Conservation (phyloP, 2,113 vertebrate species). For the Macquaria ambigua region DNA sequence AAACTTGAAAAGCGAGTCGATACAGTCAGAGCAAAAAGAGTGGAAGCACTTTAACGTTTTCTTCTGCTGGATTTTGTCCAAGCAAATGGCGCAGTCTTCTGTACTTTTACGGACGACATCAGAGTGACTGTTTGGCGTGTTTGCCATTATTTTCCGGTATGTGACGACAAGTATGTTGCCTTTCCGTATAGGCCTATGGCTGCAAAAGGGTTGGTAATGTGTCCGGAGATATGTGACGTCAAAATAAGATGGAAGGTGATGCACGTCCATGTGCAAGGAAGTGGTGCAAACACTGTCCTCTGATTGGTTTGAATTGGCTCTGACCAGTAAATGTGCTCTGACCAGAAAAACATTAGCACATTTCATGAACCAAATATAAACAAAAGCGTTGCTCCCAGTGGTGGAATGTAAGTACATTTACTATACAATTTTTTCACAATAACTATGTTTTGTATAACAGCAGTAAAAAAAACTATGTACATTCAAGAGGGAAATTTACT, state of each 20-base stretch:
- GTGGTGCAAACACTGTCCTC: neutral
- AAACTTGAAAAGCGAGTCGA: constrained; percentile 58
- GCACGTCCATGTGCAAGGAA: neutral
- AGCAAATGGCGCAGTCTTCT: constrained; percentile 57
- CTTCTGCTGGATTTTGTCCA: constrained; percentile 38
- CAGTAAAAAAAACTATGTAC: no score
- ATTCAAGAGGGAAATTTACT: neutral
- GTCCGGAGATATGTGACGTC: constrained; percentile 16
- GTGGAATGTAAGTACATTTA: no score
- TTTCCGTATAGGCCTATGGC: neutral
- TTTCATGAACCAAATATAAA: neutral
- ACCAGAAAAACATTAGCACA: neutral
- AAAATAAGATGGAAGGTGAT: neutral
- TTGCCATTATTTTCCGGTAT: constrained; percentile 31
- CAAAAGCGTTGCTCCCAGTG: neutral
- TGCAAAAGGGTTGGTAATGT: neutral
- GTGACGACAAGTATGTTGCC: neutral
- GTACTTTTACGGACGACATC: neutral
- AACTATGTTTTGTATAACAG: no score
- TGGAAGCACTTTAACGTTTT: constrained; percentile 64
- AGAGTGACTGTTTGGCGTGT: accelerated
- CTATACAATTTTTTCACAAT: no score
- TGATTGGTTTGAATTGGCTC: neutral
- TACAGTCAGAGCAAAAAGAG: constrained; percentile 68
- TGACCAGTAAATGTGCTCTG: neutral